Evolutionary conservation across 2,888 invertebrate species (phyloP).

Genomic region (Archips crataeganus): DNA sequence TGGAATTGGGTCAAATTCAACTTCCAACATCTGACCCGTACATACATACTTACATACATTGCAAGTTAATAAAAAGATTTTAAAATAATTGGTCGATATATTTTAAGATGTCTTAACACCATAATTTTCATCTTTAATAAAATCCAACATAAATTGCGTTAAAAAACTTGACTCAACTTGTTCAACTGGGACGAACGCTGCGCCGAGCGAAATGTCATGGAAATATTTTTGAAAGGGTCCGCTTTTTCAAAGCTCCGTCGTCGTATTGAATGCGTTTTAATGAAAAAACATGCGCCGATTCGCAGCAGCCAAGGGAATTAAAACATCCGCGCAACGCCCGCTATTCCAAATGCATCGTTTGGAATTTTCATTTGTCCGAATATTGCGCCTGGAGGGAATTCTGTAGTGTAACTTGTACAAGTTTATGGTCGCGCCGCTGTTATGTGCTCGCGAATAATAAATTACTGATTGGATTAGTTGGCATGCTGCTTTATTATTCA

Average conservation of each 20-base stretch:
- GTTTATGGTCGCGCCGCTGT: conserved; percentile 59
- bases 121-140: background rate
- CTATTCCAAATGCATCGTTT: conserved; percentile 71
- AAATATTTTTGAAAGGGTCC: conserved; percentile 83
- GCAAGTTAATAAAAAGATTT: no score
- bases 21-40: no score
- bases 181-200: conserved; percentile 69
- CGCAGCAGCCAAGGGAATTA: conserved; percentile 85
- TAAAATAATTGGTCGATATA: no score
- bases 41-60: no score
- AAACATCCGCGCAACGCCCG: conserved; percentile 71
- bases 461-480: conserved; percentile 60
- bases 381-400: conserved; percentile 75
- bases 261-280: conserved; percentile 86
- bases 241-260: conserved; percentile 82
- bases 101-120: no score
- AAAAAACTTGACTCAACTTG: conserved; percentile 60
- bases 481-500: conserved; percentile 40
- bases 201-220: conserved; percentile 77
- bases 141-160: conserved; percentile 22
- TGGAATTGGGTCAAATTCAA: no score
- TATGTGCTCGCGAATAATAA: conserved; percentile 55
- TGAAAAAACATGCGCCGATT: conserved; percentile 86
- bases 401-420: conserved; percentile 61
- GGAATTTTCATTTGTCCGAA: conserved; percentile 82